A percentile compares a stretch with the other conserved stretches of the same genome.
phyloP scores from a whole-genome alignment of 2,113 vertebrate genomes.

The Lagopus leucura region DNA sequence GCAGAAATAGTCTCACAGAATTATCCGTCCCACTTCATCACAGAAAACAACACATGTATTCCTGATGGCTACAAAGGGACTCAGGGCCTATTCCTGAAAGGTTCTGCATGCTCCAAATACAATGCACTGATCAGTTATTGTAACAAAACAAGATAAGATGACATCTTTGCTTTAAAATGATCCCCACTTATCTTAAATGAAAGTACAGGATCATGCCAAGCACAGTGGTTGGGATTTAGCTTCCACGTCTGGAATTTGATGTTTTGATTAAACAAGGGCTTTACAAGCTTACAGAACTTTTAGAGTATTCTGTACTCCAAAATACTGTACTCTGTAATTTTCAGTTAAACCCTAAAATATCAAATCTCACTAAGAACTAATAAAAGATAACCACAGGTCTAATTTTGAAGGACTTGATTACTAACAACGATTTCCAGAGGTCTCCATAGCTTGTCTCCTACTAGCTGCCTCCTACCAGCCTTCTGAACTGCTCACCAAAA shows the following conservation, averaged over 20 bases:
- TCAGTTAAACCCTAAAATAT: neutral
- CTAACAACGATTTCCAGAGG: neutral
- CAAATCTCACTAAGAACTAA: neutral
- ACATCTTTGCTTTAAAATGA: neutral
- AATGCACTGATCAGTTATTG: neutral
- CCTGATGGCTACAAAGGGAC: neutral
- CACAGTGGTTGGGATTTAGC: too few relatives aligned
- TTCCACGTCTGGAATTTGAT: neutral
- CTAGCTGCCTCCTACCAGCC: neutral
- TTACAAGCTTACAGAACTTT: neutral
- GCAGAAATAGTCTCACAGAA: neutral
- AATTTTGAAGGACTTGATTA: neutral
- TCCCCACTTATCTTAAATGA: neutral
- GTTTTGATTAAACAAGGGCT: neutral
- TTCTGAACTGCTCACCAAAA: neutral
- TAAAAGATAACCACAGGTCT: neutral
- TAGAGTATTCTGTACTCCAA: neutral
- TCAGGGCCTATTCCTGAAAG: neutral
- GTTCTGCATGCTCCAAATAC: neutral
- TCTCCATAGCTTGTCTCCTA: neutral
- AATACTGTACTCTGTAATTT: neutral
- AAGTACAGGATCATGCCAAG: neutral
- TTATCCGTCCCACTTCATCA: neutral
- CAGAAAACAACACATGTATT: fast-evolving
- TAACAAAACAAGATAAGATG: neutral